A percentile compares a stretch with the other conserved stretches of the same genome.
phyloP scores from a whole-genome alignment of 2,888 invertebrate species.

The Stenodera caucasica region DNA sequence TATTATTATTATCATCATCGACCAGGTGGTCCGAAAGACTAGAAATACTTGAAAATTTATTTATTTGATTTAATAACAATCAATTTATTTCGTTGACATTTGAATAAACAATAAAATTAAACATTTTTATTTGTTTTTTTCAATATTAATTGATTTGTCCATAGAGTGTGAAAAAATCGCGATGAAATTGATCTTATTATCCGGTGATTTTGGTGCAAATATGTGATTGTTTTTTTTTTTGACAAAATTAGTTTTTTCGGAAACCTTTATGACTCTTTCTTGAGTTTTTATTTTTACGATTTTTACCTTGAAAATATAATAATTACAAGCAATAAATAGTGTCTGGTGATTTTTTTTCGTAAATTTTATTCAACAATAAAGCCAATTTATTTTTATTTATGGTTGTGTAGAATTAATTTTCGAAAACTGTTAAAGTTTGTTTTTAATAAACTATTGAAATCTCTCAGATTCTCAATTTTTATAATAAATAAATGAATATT shows the following conservation, averaged over 20 bases:
- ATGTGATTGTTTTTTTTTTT: no score
- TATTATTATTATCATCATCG: not conserved
- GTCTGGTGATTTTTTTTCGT: not conserved
- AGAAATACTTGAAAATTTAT: constrained; percentile 7
- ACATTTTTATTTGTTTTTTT: not conserved
- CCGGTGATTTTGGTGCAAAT: no score
- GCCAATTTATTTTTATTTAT: no score
- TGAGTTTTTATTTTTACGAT: constrained; percentile 1
- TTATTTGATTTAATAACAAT: constrained; percentile 6
- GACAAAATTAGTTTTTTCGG: not conserved
- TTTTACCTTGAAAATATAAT: constrained; percentile 4
- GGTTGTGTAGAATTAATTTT: no score
- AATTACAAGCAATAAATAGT: constrained; percentile 3
- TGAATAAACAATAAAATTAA: constrained; percentile 4
- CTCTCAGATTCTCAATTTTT: no score
- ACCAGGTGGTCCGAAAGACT: constrained; percentile 4
- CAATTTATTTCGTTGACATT: constrained; percentile 4
- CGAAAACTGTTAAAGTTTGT: no score
- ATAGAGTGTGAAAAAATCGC: not conserved
- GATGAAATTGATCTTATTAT: no score
- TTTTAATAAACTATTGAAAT: no score
- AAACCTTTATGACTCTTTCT: not conserved
- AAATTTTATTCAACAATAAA: not conserved
- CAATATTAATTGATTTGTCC: not conserved
- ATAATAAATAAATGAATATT: no score